phyloP scores from a whole-genome alignment of 2,888 invertebrate genomes.

The Latheticus oryzae region DNA sequence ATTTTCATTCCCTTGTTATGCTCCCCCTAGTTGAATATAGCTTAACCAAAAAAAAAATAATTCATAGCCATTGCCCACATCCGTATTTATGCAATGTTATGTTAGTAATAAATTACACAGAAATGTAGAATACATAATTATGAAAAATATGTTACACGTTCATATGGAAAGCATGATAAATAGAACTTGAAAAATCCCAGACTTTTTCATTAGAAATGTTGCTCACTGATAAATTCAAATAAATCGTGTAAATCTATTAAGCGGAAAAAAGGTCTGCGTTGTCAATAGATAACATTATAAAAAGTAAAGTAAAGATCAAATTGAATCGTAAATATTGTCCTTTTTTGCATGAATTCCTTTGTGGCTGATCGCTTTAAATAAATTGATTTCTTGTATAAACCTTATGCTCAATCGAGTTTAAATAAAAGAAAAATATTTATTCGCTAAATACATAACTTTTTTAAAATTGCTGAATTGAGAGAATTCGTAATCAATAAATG shows the following conservation, averaged over 20 bases:
- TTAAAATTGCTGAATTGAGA: neutral
- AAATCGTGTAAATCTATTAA: slow-evolving; percentile 1
- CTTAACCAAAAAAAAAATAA: slow-evolving; percentile 8
- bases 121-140: slow-evolving; percentile 9
- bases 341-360: slow-evolving; percentile 3
- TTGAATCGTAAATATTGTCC: slow-evolving; percentile 6
- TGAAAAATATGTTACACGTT: slow-evolving; percentile 11
- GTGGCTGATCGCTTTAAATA: slow-evolving; percentile 1
- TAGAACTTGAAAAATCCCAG: no score
- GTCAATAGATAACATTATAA: slow-evolving; percentile 5
- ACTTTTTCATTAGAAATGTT: slow-evolving; percentile 8
- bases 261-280: slow-evolving; percentile 6
- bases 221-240: slow-evolving; percentile 10
- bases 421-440: no score
- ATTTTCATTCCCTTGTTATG: slow-evolving; percentile 22
- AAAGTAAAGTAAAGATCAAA: neutral
- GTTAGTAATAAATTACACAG: slow-evolving; percentile 12
- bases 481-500: slow-evolving; percentile 8
- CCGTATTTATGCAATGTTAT: slow-evolving; percentile 7
- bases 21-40: slow-evolving; percentile 24
- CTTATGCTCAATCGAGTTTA: no score
- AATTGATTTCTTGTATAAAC: no score
- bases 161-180: no score
- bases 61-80: slow-evolving; percentile 5
- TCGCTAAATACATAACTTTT: no score